Base-by-base conservation (phyloP, 2,888 invertebrate genomes). In the Saturnia pavonia region DNA sequence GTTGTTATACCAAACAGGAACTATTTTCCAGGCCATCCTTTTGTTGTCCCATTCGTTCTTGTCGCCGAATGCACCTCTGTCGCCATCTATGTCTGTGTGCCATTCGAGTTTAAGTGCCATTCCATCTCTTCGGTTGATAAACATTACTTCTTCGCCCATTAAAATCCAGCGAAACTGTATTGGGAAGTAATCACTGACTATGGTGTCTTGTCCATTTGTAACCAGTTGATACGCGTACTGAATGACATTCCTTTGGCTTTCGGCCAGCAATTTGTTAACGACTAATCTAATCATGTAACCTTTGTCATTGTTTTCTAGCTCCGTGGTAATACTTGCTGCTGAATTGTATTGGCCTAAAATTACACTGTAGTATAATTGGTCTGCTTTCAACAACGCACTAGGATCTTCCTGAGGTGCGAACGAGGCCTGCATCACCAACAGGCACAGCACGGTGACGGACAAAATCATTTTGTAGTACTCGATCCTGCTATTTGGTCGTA, bases 1-100 rank as follows among this genome's bases (percentile, higher is more conserved):
- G 9, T 19, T 25, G 22, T 69, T 54, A 54, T 54, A 68, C 68
- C 68, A 68, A n/a, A 48, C 11, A 7, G 65, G 63, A 0, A 69
- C n/a, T 25, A 68, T 19, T 63, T 65, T 71, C 71, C 71, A 71
- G 14, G 57, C 63, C 25, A 71, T 42, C 68, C 63, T 68, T 7
- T 48, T 19, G 6, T 45, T 25, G 19, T 34, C 25, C 63, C 51
- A 68, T 27, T 71, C 71, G 19, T 43, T 48, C 1, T 63, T 54
- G 54, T 71, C 71, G 7, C 71, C 71, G 25, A 51, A 71, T 12
- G 45, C 63, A n/a, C 40, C 22, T 51, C 68, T 68, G 42, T 71
- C 71, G 8, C 68, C 65, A 48, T 71, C 68, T 4, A 1, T 1
- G 25, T 68, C 70, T n/a, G 42, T 40, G 16, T 6, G 1, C 7